phyloP scores from a whole-genome alignment of 2,888 invertebrate species.

The Galeopsomyia nigrocyanea region DNA sequence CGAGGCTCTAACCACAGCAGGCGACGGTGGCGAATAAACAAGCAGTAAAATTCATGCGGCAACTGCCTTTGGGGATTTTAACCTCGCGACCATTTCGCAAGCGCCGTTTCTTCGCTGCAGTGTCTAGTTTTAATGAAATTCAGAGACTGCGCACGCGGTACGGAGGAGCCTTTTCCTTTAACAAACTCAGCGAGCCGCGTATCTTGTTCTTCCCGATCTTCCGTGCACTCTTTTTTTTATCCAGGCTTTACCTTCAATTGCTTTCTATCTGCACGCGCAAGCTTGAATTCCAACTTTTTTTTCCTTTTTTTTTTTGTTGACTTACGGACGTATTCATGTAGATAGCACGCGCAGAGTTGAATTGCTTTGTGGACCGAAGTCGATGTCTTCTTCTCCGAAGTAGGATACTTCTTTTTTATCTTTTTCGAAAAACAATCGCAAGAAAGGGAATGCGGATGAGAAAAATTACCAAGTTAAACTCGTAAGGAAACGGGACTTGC shows the following conservation, averaged over 20 bases:
- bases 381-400: no score
- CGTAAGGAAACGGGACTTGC: no score
- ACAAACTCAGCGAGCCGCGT: slow-evolving; percentile 25
- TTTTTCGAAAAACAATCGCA: no score
- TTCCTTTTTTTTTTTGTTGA: no score
- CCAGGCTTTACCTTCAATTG: background rate
- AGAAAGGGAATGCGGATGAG: no score
- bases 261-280: no score
- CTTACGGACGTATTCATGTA: no score
- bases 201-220: background rate
- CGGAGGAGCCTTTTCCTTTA: slow-evolving; percentile 17
- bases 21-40: slow-evolving; percentile 30
- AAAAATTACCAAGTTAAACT: no score
- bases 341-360: no score
- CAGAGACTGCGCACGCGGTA: slow-evolving; percentile 3
- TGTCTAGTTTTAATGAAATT: slow-evolving; percentile 37
- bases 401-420: no score
- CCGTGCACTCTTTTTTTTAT: background rate
- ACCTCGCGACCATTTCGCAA: slow-evolving; percentile 23
- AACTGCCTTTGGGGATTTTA: background rate
- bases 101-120: background rate
- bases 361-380: no score
- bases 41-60: slow-evolving; percentile 34
- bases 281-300: no score
- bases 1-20: slow-evolving; percentile 3